Conservation (phyloP, 1,140 invertebrate species). For the Mizuhopecten yessoensis region DNA sequence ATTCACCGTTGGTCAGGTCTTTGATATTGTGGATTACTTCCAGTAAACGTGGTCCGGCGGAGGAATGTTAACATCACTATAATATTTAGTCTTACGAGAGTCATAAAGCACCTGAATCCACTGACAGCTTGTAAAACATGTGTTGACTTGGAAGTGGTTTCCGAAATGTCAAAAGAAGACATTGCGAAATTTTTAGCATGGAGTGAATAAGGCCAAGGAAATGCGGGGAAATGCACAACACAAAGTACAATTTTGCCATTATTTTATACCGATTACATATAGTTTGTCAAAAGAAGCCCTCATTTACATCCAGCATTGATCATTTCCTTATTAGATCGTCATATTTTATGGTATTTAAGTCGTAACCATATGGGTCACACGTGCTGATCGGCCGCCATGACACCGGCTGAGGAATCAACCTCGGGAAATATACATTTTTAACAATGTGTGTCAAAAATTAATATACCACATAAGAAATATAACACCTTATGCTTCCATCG, state of each 20-base stretch:
- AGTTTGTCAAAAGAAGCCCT: not conserved
- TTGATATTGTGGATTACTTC: no score
- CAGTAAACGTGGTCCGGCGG: no score
- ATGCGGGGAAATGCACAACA: not conserved
- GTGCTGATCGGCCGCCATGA: slow-evolving; percentile 70
- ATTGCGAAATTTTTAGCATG: slow-evolving; percentile 1
- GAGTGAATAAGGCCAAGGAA: not conserved
- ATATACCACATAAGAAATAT: not conserved
- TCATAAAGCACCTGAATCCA: not conserved
- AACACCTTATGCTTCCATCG: slow-evolving; percentile 40
- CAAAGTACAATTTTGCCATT: not conserved
- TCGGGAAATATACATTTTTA: not conserved
- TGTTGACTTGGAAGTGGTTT: no score
- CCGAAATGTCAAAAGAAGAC: not conserved
- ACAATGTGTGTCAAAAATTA: not conserved
- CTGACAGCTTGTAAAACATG: no score
- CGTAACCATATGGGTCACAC: slow-evolving; percentile 60
- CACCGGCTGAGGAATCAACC: slow-evolving; percentile 60
- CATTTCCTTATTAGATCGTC: not conserved
- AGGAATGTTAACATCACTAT: no score
- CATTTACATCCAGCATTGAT: not conserved
- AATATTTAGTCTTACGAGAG: no score
- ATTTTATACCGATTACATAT: not conserved
- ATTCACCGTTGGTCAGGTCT: no score
- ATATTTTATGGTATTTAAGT: not conserved